Percentiles rank a stretch among this genome's conserved stretches.
These are phyloP conservation scores for Xiphorhynchus elegans DNA, from an alignment of 2,113 vertebrate genomes.

Conservation along the genomic window DNA sequence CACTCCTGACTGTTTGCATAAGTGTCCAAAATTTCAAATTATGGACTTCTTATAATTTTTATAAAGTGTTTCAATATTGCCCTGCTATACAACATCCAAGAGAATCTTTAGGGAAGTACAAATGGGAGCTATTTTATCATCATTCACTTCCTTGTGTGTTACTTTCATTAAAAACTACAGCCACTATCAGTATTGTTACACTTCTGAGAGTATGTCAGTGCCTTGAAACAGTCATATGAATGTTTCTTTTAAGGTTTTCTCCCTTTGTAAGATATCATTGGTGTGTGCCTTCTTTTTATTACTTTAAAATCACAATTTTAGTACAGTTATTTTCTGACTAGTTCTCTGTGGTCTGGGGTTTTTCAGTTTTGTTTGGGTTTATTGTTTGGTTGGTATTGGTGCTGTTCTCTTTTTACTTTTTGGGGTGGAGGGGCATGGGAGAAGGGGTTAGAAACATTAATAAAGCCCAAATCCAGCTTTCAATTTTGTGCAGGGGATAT, in stretches of 20 bases:
- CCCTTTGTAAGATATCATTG: not conserved
- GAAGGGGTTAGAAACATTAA: no score
- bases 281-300: not conserved
- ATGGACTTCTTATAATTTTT: not conserved
- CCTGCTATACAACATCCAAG: not conserved
- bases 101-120: not conserved
- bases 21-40: not conserved
- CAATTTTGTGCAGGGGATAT: not conserved
- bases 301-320: rapidly evolving
- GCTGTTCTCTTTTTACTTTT: no score
- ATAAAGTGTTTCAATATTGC: not conserved
- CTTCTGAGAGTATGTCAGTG: not conserved
- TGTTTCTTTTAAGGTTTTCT: not conserved
- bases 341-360: not conserved
- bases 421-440: no score
- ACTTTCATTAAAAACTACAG: not conserved
- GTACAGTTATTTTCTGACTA: rapidly evolving
- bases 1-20: not conserved
- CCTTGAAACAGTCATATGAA: not conserved
- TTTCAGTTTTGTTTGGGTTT: not conserved
- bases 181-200: not conserved
- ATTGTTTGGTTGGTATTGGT: not conserved
- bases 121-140: not conserved
- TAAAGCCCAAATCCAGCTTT: not conserved
- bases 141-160: not conserved